phyloP scores from a whole-genome alignment of 2,113 vertebrate genomes.

The Corapipo altera region DNA sequence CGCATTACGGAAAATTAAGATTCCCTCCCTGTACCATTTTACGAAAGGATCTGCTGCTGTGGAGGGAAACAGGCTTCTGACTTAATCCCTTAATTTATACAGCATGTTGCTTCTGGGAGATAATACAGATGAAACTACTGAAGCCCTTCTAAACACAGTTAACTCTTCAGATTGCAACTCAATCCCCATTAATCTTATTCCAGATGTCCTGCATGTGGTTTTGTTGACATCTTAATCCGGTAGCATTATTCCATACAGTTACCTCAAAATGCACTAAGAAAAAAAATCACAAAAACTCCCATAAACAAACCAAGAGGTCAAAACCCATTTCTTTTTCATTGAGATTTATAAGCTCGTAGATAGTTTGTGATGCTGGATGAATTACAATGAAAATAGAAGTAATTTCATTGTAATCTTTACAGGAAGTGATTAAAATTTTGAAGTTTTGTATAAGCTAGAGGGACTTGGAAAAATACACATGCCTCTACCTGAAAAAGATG shows the following conservation, averaged over 20 bases:
- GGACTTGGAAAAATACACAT: background rate
- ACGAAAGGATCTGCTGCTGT: background rate
- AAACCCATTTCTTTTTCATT: background rate
- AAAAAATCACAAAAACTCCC: background rate
- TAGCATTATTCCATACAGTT: background rate
- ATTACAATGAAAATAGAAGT: background rate
- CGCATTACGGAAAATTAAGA: background rate
- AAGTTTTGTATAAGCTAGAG: background rate
- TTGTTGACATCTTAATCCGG: background rate
- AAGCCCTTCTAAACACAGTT: background rate
- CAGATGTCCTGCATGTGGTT: background rate
- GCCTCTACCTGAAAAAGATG: background rate
- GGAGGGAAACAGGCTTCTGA: background rate
- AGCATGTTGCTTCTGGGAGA: background rate
- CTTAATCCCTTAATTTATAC: background rate
- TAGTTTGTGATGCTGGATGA: background rate
- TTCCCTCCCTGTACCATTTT: background rate
- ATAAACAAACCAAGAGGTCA: background rate
- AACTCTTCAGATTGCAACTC: background rate
- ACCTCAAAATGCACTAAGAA: background rate
- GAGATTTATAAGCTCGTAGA: background rate
- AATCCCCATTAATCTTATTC: background rate
- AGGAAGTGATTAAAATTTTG: background rate
- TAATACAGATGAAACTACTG: background rate
- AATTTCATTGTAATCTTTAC: background rate